Conservation (phyloP, 2,113 vertebrate species). For the Nettapus auritus region DNA sequence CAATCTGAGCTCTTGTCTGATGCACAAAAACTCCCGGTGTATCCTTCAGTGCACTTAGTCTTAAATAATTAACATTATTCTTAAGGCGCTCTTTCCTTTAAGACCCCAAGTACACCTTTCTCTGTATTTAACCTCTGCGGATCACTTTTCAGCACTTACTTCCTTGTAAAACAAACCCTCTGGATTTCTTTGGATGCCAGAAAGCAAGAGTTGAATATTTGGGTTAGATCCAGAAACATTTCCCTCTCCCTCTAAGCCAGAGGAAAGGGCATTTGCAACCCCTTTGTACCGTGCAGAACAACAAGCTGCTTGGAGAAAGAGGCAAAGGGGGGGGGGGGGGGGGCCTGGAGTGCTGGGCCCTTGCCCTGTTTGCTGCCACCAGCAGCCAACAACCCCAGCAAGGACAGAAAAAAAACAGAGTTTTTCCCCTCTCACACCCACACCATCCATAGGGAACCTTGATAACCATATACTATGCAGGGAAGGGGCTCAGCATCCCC, state of each 20-base stretch:
- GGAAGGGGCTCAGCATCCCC: not conserved
- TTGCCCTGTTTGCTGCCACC: not conserved
- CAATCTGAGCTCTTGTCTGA: not conserved
- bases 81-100: not conserved
- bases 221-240: not conserved
- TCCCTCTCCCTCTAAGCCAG: not conserved
- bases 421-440: not conserved
- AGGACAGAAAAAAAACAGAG: not conserved
- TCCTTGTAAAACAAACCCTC: not conserved
- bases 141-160: not conserved
- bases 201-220: not conserved
- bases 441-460: fast-evolving
- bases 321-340: too few relatives aligned
- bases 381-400: not conserved
- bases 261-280: not conserved
- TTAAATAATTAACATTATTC: not conserved
- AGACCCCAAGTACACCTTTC: fast-evolving
- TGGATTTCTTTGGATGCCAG: not conserved
- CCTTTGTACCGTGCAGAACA: fast-evolving
- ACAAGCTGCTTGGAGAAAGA: not conserved
- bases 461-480: fast-evolving
- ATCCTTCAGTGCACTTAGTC: not conserved
- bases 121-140: not conserved
- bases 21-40: not conserved
- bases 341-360: fast-evolving